Conservation (phyloP, 1,140 invertebrate species). For the Panulirus ornatus region DNA sequence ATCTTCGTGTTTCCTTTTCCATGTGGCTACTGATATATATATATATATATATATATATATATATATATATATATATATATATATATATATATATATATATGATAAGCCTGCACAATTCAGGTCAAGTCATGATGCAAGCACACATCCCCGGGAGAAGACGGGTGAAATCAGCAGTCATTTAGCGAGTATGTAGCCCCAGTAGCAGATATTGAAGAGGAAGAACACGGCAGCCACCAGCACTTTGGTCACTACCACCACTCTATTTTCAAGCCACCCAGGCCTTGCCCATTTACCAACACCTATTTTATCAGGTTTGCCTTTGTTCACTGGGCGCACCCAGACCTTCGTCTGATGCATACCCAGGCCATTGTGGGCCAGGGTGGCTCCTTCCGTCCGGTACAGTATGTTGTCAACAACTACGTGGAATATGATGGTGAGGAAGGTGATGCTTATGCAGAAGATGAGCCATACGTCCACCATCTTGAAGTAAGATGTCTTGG, state of each 20-base stretch:
- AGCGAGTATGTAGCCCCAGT: conserved; percentile 44
- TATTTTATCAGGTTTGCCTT: not conserved
- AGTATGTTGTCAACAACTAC: conserved; percentile 28
- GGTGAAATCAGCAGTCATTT: not conserved
- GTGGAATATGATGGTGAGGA: conserved; percentile 59
- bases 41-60: too few species aligned
- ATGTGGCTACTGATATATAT: too few species aligned
- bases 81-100: too few species aligned
- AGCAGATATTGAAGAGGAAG: conserved; percentile 36
- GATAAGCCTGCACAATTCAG: too few species aligned
- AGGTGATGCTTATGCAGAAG: conserved; percentile 58
- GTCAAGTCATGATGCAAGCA: too few species aligned
- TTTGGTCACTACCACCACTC: conserved; percentile 12
- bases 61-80: too few species aligned
- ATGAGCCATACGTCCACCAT: conserved; percentile 62
- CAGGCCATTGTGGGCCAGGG: too few species aligned
- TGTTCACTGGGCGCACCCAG: not conserved
- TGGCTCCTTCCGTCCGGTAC: not conserved
- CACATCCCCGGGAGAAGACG: too few species aligned
- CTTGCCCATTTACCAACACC: not conserved
- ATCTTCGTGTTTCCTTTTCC: too few species aligned
- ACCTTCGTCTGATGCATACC: too few species aligned
- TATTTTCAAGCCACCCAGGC: not conserved
- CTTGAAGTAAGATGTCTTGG: conserved; percentile 61
- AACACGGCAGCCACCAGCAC: conserved; percentile 5